Percentiles rank a stretch among this genome's conserved stretches.
phyloP scores from a whole-genome alignment of 2,888 invertebrate genomes.

The Rhimphoctona megacephalus region DNA sequence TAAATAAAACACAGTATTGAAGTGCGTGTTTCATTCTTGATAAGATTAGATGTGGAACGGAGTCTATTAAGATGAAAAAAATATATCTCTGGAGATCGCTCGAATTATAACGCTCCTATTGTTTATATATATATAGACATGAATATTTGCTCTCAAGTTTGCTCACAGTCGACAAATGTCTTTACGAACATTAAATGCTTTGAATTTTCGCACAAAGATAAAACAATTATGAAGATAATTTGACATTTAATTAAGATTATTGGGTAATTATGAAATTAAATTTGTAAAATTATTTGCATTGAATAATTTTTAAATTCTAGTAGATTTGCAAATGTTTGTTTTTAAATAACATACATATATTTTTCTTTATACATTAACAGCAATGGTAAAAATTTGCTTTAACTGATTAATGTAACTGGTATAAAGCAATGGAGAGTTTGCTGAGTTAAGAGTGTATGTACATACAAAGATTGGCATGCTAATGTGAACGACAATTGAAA shows the following conservation, averaged over 20 bases:
- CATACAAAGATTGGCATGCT: slow-evolving; percentile 41
- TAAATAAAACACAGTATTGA: slow-evolving; percentile 55
- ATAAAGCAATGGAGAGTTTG: slow-evolving; percentile 41
- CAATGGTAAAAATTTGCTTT: slow-evolving; percentile 47
- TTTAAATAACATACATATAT: not conserved
- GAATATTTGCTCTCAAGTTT: not conserved
- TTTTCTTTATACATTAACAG: slow-evolving; percentile 13
- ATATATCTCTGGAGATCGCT: slow-evolving; percentile 44
- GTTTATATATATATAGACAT: too few relatives aligned
- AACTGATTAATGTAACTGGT: slow-evolving; percentile 50
- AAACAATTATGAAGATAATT: not conserved
- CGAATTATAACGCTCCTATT: slow-evolving; percentile 25
- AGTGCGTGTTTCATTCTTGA: slow-evolving; percentile 34
- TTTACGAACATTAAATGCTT: not conserved
- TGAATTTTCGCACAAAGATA: not conserved
- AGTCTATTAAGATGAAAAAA: slow-evolving; percentile 46
- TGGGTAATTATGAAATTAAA: not conserved
- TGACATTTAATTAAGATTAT: not conserved
- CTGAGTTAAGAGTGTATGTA: slow-evolving; percentile 22
- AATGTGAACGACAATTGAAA: slow-evolving; percentile 64
- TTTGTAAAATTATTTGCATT: not conserved
- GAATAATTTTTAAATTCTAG: not conserved
- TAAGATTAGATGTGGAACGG: slow-evolving; percentile 58
- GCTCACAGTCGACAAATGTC: not conserved
- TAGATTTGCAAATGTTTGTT: not conserved